These are phyloP conservation scores for Orbicella faveolata DNA, from an alignment of 64 coral and sea anemone genomes.

Conservation along the genomic window DNA sequence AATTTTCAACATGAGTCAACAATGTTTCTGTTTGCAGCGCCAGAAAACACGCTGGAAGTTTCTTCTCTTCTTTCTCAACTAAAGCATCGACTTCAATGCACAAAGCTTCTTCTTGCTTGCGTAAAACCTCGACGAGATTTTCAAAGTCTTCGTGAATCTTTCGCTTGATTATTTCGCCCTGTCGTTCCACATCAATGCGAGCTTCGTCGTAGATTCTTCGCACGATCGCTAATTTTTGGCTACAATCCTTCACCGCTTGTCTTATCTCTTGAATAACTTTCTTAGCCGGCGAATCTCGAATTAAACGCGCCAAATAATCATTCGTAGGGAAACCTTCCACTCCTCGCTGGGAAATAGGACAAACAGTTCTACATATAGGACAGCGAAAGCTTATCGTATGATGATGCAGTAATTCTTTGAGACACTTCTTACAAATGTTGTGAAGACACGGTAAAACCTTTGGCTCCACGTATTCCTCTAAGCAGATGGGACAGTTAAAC, in stretches of 20 bases:
- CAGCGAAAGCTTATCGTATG: constrained; percentile 41
- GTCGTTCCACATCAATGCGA: constrained; percentile 25
- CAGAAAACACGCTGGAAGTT: constrained; percentile 47
- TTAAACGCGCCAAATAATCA: constrained; percentile 24
- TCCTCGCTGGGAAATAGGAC: constrained; percentile 42
- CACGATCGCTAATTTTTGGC: constrained; percentile 39
- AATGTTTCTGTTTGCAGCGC: constrained; percentile 38
- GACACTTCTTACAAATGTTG: constrained; percentile 61
- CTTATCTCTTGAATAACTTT: constrained; percentile 67
- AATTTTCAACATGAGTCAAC: constrained; percentile 43
- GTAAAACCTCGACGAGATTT: constrained; percentile 69
- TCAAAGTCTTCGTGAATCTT: constrained; percentile 65
- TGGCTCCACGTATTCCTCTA: constrained; percentile 69
- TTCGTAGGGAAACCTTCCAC: constrained; percentile 51
- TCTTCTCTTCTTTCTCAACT: constrained; percentile 48
- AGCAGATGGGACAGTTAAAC: constrained; percentile 59
- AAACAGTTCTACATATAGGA: constrained; percentile 67
- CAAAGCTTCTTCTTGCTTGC: constrained; percentile 65
- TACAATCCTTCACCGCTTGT: constrained; percentile 48
- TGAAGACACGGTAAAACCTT: constrained; percentile 70
- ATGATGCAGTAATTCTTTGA: constrained; percentile 50
- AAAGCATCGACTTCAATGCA: constrained; percentile 61
- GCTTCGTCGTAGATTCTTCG: constrained; percentile 36
- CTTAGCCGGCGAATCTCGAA: constrained; percentile 60
- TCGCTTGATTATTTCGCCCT: constrained; percentile 44